A percentile compares a stretch with the other conserved stretches of the same genome.
phyloP scores from a whole-genome alignment of 92 coral and sea anemone genomes.

The Phenganax subtilis region DNA sequence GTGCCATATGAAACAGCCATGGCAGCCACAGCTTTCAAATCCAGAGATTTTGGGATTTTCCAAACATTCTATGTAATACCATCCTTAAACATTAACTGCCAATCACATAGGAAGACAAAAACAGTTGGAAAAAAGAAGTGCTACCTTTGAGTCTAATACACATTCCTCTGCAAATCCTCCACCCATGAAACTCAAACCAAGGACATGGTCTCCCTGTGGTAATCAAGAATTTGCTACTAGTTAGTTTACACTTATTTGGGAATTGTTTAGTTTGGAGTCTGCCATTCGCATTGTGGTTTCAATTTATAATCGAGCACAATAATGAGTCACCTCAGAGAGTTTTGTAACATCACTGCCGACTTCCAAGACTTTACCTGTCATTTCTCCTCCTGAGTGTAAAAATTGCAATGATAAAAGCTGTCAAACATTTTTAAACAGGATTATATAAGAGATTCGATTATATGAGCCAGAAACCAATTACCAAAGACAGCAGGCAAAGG shows the following conservation, averaged over 20 bases:
- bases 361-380: constrained; percentile 86
- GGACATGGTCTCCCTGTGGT: constrained; percentile 75
- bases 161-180: constrained; percentile 83
- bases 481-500: constrained; percentile 79
- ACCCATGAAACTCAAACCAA: constrained; percentile 55
- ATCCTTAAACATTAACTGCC: background rate
- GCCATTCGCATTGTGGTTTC: too few relatives aligned
- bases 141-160: constrained; percentile 63
- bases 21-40: constrained; percentile 65
- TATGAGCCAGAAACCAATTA: constrained; percentile 3
- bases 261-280: background rate
- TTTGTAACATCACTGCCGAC: constrained; percentile 68
- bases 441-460: too few relatives aligned
- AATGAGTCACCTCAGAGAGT: constrained; percentile 62
- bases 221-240: too few relatives aligned
- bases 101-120: background rate
- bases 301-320: background rate
- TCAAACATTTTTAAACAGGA: background rate
- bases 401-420: background rate
- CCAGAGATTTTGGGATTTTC: constrained; percentile 64
- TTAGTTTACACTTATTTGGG: background rate
- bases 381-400: constrained; percentile 59
- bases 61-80: constrained; percentile 54
- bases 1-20: constrained; percentile 87
- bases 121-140: background rate